These are phyloP conservation scores for Chionoecetes opilio DNA, from an alignment of 1,140 invertebrate genomes.

Conservation along the genomic window DNA sequence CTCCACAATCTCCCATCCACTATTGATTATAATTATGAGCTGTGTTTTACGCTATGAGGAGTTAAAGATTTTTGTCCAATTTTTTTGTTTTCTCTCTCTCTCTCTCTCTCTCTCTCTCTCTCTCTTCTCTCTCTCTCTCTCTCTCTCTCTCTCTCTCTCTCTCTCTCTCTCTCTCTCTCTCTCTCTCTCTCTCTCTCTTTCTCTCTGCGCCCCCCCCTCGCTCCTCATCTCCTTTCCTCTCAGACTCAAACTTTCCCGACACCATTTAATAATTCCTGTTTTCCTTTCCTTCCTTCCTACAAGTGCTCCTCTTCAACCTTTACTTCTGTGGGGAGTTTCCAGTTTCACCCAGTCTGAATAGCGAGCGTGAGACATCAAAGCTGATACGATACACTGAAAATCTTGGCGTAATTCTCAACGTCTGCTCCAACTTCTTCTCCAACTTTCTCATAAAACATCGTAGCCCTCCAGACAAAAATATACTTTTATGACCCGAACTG, in stretches of 20 bases:
- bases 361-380: conserved; percentile 13
- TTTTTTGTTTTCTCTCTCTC: too few species aligned
- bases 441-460: background rate
- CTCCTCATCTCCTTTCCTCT: too few species aligned
- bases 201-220: background rate
- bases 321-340: background rate
- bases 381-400: background rate
- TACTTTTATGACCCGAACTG: background rate
- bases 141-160: conserved; percentile 44
- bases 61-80: too few species aligned
- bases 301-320: background rate
- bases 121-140: background rate
- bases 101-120: background rate
- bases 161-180: conserved; percentile 44
- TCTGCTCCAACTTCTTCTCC: background rate
- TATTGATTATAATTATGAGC: background rate
- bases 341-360: background rate
- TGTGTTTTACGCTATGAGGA: too few species aligned
- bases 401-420: background rate
- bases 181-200: conserved; percentile 3
- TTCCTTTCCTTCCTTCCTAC: too few species aligned
- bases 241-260: too few species aligned
- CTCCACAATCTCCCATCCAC: background rate
- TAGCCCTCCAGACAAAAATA: background rate
- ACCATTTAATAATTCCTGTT: too few species aligned